Base-by-base conservation (phyloP, 2,888 invertebrate genomes). In the Drosophila mimetica region DNA sequence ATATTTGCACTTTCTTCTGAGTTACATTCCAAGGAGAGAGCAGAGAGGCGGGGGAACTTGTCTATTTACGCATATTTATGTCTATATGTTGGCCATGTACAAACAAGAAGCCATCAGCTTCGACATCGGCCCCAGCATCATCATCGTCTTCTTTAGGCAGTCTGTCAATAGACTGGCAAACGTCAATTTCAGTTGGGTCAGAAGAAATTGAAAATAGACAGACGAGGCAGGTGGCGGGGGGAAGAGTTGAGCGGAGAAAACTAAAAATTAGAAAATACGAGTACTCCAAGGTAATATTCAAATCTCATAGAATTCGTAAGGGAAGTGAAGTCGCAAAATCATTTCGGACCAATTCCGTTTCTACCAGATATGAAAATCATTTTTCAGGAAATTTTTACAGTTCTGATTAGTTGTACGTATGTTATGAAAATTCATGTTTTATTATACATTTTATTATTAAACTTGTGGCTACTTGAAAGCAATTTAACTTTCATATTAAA, bases 181-280 rank as follows among this genome's bases (percentile, higher is more conserved):
- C 74, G 82, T 82, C 82, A 82, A 82, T 82, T 82, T 71, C 79
- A 73, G 77, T 64, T 67, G 74, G 66, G 61, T 72, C 72, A 70
- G 54, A 63, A 82, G 77, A 77, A 85, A 85, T 82, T 79, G 79
- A 82, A 83, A 83, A 83, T 82, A 82, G 85, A 77, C 81, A 51
- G 52, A 16, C 22, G 47, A 52, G 52, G 52, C 36, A 46, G 36
- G 54, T 52, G 55, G 48, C 25, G 14, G 25, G 41, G 39, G 34
- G 32, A 39, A 30, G n/a, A 42, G 36, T 5, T 3, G 0, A 18
- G 11, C 7, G 2, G n/a, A 18, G 39, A 22, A 41, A 61, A 30
- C 51, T 22, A 42, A 32, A 65, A 50, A 60, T 42, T 57, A 52
- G 59, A 64, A 71, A 76, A 69, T 14, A 14, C 32, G 46, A 47